Conservation (phyloP, 2,113 vertebrate species). For the Albula glossodonta region DNA sequence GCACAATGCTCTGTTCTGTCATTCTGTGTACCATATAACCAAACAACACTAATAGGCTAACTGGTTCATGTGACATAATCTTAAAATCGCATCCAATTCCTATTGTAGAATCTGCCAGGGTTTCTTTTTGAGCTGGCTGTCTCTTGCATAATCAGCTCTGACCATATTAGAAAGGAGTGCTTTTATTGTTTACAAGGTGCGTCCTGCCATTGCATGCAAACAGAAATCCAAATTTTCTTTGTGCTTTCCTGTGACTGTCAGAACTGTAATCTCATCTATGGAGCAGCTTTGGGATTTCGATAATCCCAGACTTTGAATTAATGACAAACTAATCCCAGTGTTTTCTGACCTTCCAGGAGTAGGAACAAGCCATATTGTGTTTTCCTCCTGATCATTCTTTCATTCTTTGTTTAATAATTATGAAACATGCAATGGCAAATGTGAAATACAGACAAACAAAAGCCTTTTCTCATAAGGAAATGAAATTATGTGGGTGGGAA, state of each 20-base stretch:
- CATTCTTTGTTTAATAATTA: neutral
- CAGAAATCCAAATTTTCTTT: neutral
- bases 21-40: neutral
- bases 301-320: conserved; percentile 2
- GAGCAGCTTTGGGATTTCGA: neutral
- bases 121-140: neutral
- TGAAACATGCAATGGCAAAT: neutral
- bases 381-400: neutral
- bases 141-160: neutral
- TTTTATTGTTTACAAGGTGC: neutral
- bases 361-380: neutral
- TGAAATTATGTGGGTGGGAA: neutral
- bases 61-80: neutral
- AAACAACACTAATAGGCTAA: too few relatives aligned
- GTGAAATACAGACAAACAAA: too few relatives aligned
- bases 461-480: neutral
- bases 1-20: neutral
- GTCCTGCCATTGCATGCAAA: neutral
- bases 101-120: neutral
- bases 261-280: neutral
- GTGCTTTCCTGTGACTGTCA: neutral
- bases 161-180: neutral
- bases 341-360: neutral
- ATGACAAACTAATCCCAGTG: neutral
- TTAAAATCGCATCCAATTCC: neutral